phyloP scores from a whole-genome alignment of 2,797 vertebrate species.

The Anisognathus igniventris region DNA sequence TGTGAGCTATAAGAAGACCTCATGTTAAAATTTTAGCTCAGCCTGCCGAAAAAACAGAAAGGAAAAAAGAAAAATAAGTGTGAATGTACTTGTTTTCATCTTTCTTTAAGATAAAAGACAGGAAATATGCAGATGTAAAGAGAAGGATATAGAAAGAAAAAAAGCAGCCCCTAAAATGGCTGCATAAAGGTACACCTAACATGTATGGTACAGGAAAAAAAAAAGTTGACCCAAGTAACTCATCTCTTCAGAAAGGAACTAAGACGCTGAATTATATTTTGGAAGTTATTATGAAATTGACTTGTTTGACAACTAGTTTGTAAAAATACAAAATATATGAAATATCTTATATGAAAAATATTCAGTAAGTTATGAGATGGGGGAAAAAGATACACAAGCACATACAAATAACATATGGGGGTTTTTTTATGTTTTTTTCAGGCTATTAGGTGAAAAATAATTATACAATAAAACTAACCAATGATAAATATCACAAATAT shows the following conservation, averaged over 20 bases:
- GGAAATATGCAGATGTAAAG: constrained; percentile 24
- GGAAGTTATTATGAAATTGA: neutral
- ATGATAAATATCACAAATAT: neutral
- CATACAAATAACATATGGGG: neutral
- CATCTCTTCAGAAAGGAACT: neutral
- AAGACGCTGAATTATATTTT: neutral
- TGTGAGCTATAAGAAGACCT: neutral
- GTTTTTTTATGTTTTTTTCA: neutral
- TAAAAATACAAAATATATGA: neutral
- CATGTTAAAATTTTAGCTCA: neutral
- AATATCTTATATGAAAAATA: neutral
- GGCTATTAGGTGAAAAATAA: neutral
- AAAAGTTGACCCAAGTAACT: neutral
- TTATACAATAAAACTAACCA: neutral
- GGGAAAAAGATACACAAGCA: neutral
- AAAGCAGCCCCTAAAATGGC: neutral
- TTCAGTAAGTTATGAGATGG: neutral
- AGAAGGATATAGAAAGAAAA: neutral
- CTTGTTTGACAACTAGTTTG: neutral
- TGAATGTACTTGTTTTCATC: neutral
- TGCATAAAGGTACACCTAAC: neutral
- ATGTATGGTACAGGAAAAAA: neutral
- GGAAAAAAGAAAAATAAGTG: neutral
- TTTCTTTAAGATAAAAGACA: neutral
- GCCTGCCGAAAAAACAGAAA: neutral